These are phyloP conservation scores for Hypomesus transpacificus DNA, from an alignment of 2,113 vertebrate species.

Conservation along the genomic window DNA sequence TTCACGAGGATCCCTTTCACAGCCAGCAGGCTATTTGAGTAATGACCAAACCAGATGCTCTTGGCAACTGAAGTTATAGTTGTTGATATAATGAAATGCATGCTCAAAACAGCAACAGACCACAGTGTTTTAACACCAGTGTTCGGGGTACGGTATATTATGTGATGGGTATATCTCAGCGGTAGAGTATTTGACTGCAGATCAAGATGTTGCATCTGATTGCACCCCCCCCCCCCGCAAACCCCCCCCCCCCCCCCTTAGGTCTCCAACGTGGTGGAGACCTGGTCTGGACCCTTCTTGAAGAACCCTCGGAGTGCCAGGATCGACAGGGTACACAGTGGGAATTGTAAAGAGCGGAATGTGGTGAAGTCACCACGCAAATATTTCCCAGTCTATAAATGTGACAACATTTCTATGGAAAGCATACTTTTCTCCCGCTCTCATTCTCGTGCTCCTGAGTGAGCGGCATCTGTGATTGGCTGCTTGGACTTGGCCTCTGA, in stretches of 20 bases:
- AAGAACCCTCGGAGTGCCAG: slow-evolving; percentile 37
- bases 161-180: no score
- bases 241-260: background rate
- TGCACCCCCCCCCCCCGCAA: background rate
- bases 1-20: slow-evolving; percentile 51
- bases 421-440: slow-evolving; percentile 48
- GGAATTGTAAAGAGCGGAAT: slow-evolving; percentile 65
- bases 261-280: slow-evolving; percentile 5
- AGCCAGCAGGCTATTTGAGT: slow-evolving; percentile 55
- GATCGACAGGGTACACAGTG: slow-evolving; percentile 42
- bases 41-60: slow-evolving; percentile 48
- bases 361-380: slow-evolving; percentile 64
- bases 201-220: no score
- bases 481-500: slow-evolving; percentile 34
- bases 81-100: slow-evolving; percentile 48
- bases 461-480: slow-evolving; percentile 38
- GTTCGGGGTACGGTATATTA: background rate
- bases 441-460: slow-evolving; percentile 28
- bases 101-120: slow-evolving; percentile 42
- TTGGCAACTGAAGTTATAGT: slow-evolving; percentile 42
- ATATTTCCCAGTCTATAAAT: slow-evolving; percentile 70
- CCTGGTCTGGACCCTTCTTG: slow-evolving; percentile 42
- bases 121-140: slow-evolving; percentile 49
- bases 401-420: slow-evolving; percentile 67
- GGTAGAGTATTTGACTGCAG: no score